Base-by-base conservation (phyloP, 1,140 invertebrate genomes). In the Fragariocoptes setiger region DNA sequence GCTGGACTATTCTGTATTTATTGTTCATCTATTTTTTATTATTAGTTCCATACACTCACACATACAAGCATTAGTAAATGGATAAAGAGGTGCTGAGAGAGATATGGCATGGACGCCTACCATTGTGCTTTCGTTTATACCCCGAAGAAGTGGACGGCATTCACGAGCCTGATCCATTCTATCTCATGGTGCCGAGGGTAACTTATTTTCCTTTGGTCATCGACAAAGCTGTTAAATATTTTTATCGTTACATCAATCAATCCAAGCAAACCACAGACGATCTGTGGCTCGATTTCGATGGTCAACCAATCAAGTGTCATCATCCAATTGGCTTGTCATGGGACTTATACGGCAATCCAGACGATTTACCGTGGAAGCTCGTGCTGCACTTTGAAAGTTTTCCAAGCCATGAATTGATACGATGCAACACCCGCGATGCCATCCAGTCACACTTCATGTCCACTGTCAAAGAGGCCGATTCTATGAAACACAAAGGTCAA, bases 401-500 rank as follows among this genome's bases (percentile, higher is more conserved):
- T 49, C 64, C 64, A 5, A 58, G 62, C 42, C 51, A 55, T 20
- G 58, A 64, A 38, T 45, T 65, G 3, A 45, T 66, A 20, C 59
- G 59, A 42, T 64, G 56, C 44, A 46, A 51, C 3, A 56, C 48
- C 39, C 86, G 78, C 55, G 80, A 92, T 53, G 65, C 72, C 12
- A 70, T 95, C 5, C 82, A 92, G 59, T 71, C 82, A 3, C 71
- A 83, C 55, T 95, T 86, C 55, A 74, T 97, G 66, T 76, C 82
- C 14, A 76, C 74, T 43, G 62, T 99, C 5, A 99, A 99, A 62
- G 88, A 99, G 65, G 86, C 90, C 2, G 88, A 95, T 64, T 74
- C 80, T 3, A 57, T 97, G 1, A 99, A 99, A 59, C 86, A 94
- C 54, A 66, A 76, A 50, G 71, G 76, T 3, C 72, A 80, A 57